Percentiles rank a stretch among this genome's conserved stretches.
Conservation (phyloP, 2,797 vertebrate genomes). For the Cephalopachus bancanus region DNA sequence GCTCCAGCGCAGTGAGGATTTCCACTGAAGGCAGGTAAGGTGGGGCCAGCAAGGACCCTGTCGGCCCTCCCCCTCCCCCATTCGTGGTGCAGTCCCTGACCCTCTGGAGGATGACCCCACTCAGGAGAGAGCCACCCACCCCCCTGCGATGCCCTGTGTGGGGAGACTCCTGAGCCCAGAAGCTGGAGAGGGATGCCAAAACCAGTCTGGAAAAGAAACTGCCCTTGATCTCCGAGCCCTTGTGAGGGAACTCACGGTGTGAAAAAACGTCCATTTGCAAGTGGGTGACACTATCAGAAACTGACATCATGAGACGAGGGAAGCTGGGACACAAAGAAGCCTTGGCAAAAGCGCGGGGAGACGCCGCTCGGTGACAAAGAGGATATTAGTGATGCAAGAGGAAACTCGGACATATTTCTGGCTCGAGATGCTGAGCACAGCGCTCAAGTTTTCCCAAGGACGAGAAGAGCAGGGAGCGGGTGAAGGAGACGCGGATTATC, state of each 20-base stretch:
- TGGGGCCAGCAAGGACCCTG: background rate
- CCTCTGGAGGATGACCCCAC: background rate
- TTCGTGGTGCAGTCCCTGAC: background rate
- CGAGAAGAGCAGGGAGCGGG: background rate
- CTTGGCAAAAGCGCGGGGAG: background rate
- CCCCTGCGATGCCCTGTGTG: rapidly evolving
- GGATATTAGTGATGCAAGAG: background rate
- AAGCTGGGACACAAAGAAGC: background rate
- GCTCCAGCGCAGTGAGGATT: constrained; percentile 8
- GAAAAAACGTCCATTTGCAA: background rate
- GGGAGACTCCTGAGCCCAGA: background rate
- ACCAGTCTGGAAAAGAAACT: background rate
- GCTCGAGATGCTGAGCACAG: background rate
- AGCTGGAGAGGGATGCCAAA: rapidly evolving
- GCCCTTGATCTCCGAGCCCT: background rate
- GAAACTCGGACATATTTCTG: background rate
- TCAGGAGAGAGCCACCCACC: background rate
- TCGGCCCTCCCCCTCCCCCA: background rate
- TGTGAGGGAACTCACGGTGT: rapidly evolving
- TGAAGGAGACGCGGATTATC: background rate
- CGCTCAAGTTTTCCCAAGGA: constrained; percentile 50
- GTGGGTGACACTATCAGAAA: background rate
- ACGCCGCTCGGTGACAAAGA: background rate
- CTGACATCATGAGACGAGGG: background rate
- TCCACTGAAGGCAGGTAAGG: background rate